Base-by-base conservation (phyloP, 2,797 vertebrate species). In the Erithacus rubecula region DNA sequence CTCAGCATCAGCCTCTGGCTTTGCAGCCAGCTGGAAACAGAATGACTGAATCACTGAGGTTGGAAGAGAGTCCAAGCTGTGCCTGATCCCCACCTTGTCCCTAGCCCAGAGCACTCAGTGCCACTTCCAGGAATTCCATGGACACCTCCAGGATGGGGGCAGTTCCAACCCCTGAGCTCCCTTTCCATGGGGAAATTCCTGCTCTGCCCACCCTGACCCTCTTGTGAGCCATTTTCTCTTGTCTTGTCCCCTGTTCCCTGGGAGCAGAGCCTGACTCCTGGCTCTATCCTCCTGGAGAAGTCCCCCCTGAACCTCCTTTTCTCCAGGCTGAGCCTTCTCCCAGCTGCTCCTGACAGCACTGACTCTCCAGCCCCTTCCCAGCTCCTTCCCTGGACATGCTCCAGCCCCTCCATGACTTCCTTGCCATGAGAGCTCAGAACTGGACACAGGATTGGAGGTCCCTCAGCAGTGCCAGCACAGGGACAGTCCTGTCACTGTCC, bases 51-150 rank as follows among this genome's bases (percentile, higher is more conserved):
- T 69, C 32, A n/a, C 0, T 44, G 9, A 51, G 4, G 7, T 5
- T 63, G 56, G 71, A 63, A 70, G 21, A 76, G 27, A 20, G 18
- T 27, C 12, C 63, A 0, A 36, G 7, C 41, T 68, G 41, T 24
- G 62, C 11, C 69, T 0, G 0, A 18, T 49, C 0, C 20, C 44
- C 29, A 11, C 20, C 29, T 6, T 9, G 10, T 43, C 17, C 2
- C 62, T 53, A 68, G 12, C 53, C 55, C 32, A 62, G 62, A 60
- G 62, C 69, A 0, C 62, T 41, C 0, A 53, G 62, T 47, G 55
- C 26, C 78, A 68, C 22, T 11, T 36, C 63, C 77, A 75, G 47
- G 0, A 4, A 1, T 55, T 47, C 47, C 77, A 23, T 0, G 41
- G 55, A 8, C 22, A 55, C 34, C 34, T 32, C 46, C 69, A 74